Conservation (phyloP, 2,888 invertebrate species). For the Drosophila limbata region DNA sequence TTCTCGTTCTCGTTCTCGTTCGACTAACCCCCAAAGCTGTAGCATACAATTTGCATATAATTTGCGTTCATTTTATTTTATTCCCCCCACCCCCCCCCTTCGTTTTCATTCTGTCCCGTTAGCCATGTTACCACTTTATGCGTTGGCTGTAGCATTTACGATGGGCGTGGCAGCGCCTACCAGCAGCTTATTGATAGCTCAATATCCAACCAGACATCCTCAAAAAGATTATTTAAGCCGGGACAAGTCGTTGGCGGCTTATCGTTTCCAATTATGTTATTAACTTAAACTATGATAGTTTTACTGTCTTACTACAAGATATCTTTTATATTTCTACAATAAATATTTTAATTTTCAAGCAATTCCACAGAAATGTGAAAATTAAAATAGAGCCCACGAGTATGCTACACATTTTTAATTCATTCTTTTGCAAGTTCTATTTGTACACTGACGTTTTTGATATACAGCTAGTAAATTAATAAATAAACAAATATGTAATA, state of each 20-base stretch:
- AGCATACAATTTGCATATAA: slow-evolving; percentile 84
- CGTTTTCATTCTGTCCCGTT: not conserved
- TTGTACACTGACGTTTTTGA: no score
- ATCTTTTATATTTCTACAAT: not conserved
- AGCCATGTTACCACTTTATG: slow-evolving; percentile 42
- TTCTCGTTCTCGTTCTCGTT: slow-evolving; percentile 19
- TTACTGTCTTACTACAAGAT: not conserved
- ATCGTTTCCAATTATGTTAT: slow-evolving; percentile 39
- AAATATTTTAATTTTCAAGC: not conserved
- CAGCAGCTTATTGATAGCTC: slow-evolving; percentile 44
- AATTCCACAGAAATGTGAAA: not conserved
- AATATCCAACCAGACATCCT: slow-evolving; percentile 30
- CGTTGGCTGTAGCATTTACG: slow-evolving; percentile 21
- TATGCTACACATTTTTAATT: not conserved
- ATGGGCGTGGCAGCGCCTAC: slow-evolving; percentile 55
- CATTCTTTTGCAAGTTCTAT: not conserved
- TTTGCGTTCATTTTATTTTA: slow-evolving; percentile 81
- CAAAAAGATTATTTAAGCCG: slow-evolving; percentile 30
- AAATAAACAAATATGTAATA: not conserved
- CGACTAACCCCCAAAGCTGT: slow-evolving; percentile 51
- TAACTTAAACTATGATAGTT: slow-evolving; percentile 2
- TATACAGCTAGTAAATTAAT: not conserved
- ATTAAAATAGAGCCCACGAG: not conserved
- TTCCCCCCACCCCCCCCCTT: slow-evolving; percentile 45
- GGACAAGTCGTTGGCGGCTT: slow-evolving; percentile 29